A percentile compares a stretch with the other conserved stretches of the same genome.
phyloP scores from a whole-genome alignment of 2,888 invertebrate genomes.

The Baronia brevicornis region DNA sequence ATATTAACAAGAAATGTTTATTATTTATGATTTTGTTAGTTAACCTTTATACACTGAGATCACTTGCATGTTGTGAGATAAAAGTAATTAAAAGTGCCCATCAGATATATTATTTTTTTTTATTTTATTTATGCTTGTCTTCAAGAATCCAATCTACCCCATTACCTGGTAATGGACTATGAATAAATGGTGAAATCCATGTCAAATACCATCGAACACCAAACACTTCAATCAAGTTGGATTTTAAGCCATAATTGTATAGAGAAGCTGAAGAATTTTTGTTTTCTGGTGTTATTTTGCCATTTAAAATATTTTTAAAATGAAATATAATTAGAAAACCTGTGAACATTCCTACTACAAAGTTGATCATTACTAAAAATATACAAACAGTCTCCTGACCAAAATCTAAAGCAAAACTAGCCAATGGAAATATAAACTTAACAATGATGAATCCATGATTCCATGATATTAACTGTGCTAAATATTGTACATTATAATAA shows the following conservation, averaged over 20 bases:
- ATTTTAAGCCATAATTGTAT: constrained; percentile 82
- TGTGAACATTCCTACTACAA: constrained; percentile 79
- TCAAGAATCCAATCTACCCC: constrained; percentile 70
- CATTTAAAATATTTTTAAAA: constrained; percentile 80
- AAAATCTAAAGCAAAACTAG: constrained; percentile 81
- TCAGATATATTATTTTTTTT: not conserved
- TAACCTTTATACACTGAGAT: too few species aligned
- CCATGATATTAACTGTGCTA: constrained; percentile 76
- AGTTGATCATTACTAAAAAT: constrained; percentile 81
- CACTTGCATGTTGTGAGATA: too few species aligned
- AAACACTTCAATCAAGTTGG: constrained; percentile 84
- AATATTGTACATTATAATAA: constrained; percentile 80
- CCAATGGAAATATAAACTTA: constrained; percentile 84
- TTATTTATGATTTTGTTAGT: too few species aligned
- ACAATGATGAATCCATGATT: constrained; percentile 73
- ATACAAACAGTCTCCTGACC: constrained; percentile 80
- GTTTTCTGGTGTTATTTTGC: constrained; percentile 85
- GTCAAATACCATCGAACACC: constrained; percentile 86
- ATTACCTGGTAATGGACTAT: constrained; percentile 85
- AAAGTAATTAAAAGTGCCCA: not conserved
- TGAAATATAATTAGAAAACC: constrained; percentile 82
- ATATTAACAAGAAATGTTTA: too few species aligned
- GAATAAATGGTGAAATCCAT: constrained; percentile 86
- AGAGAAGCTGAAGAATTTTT: constrained; percentile 64
- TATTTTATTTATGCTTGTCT: constrained; percentile 36